Evolutionary conservation across 2,113 vertebrate genomes (phyloP).

Genomic region (Cochlearius cochlearius): DNA sequence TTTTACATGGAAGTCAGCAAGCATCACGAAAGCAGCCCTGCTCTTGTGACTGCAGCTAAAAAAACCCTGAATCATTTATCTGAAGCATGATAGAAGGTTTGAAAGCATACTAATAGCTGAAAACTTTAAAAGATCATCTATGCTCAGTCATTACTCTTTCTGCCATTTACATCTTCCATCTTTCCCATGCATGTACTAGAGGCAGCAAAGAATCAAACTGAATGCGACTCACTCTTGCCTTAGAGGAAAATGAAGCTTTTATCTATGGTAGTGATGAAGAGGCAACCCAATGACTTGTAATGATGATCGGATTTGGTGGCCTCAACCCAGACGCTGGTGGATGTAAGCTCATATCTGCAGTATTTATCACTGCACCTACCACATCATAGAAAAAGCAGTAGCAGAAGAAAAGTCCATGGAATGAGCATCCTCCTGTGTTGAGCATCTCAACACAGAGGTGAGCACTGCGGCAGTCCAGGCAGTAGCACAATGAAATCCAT

Average conservation of each 20-base stretch:
- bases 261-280: not conserved
- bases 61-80: not conserved
- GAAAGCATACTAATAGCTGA: not conserved
- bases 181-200: not conserved
- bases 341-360: not conserved
- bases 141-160: constrained; percentile 27
- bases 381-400: not conserved
- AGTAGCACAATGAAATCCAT: not conserved
- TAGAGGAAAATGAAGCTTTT: not conserved
- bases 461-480: no score
- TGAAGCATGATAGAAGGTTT: constrained; percentile 7
- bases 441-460: not conserved
- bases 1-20: not conserved
- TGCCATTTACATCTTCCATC: constrained; percentile 1
- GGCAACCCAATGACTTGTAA: not conserved
- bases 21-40: not conserved
- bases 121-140: constrained; percentile 20
- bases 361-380: not conserved
- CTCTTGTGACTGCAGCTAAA: not conserved
- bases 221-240: not conserved
- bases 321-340: not conserved
- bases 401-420: not conserved
- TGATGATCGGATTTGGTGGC: not conserved
- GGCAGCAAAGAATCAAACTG: not conserved
- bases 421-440: not conserved